Conservation (phyloP, 2,113 vertebrate genomes). For the Peucedramus taeniatus region DNA sequence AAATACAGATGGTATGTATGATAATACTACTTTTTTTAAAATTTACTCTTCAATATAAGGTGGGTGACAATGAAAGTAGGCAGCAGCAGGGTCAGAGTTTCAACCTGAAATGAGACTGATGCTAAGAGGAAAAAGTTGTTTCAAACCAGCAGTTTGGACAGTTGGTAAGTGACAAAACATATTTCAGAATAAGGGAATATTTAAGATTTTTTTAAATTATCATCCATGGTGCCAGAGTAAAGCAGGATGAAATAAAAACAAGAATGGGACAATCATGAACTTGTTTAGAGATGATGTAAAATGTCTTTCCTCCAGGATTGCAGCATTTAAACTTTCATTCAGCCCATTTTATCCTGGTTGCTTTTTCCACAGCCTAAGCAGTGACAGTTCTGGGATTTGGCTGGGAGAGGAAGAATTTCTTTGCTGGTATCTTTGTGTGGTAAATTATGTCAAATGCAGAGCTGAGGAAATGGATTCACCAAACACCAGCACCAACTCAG, state of each 20-base stretch:
- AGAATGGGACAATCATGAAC: background rate
- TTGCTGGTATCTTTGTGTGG: background rate
- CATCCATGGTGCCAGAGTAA: background rate
- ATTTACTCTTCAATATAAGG: background rate
- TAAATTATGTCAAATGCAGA: background rate
- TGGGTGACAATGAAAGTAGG: background rate
- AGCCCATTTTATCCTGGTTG: background rate
- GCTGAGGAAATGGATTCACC: background rate
- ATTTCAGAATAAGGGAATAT: background rate
- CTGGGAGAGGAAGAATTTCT: background rate
- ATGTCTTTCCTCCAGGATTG: background rate
- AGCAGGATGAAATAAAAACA: background rate
- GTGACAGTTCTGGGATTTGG: background rate
- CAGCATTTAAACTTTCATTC: background rate
- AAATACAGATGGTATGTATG: background rate
- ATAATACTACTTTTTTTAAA: fast-evolving
- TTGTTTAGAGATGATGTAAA: no score
- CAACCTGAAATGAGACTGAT: background rate
- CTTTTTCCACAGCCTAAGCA: background rate
- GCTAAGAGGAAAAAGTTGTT: background rate
- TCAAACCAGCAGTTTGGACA: background rate
- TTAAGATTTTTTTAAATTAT: fast-evolving
- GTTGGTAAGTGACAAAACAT: background rate
- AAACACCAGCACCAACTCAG: background rate
- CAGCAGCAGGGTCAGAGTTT: background rate